Evolutionary conservation across 2,113 vertebrate species (phyloP).

Genomic region (Acinonyx jubatus): DNA sequence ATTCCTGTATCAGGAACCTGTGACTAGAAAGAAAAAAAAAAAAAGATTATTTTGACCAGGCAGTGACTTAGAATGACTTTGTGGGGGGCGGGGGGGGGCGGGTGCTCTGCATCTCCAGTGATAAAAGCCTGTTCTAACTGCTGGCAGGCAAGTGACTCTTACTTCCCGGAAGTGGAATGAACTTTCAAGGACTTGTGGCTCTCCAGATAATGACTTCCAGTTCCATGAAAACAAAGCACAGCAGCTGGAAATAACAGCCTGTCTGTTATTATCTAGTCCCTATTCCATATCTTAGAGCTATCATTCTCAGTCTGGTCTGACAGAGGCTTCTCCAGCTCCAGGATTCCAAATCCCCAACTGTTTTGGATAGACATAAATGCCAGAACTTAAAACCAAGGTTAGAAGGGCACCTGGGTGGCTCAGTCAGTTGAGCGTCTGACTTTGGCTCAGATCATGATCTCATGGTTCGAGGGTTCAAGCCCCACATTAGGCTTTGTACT

Average conservation of each 20-base stretch:
- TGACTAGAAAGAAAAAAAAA: background rate
- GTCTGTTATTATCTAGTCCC: background rate
- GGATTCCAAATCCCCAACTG: background rate
- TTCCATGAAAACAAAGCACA: background rate
- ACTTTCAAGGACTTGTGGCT: conserved; percentile 35
- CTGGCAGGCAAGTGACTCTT: background rate
- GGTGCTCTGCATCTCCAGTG: background rate
- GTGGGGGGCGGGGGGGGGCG: background rate
- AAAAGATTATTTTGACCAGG: conserved; percentile 28
- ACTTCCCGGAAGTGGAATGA: conserved; percentile 44
- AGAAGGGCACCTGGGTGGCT: background rate
- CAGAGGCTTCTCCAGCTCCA: background rate
- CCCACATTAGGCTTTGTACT: no score
- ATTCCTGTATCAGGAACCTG: background rate
- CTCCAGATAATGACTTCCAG: conserved; percentile 56
- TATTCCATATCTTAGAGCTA: background rate
- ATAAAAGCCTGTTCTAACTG: background rate
- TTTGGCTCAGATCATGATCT: no score
- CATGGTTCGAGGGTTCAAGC: no score
- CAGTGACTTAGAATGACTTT: background rate
- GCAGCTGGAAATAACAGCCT: background rate
- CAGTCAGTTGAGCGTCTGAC: no score
- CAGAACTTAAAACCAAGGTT: background rate
- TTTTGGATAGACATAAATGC: background rate
- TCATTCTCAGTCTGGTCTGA: no score